A percentile compares a stretch with the other conserved stretches of the same genome.
These are phyloP conservation scores for Xestoiulus laeticollis DNA, from an alignment of 2,888 invertebrate species.

Conservation along the genomic window DNA sequence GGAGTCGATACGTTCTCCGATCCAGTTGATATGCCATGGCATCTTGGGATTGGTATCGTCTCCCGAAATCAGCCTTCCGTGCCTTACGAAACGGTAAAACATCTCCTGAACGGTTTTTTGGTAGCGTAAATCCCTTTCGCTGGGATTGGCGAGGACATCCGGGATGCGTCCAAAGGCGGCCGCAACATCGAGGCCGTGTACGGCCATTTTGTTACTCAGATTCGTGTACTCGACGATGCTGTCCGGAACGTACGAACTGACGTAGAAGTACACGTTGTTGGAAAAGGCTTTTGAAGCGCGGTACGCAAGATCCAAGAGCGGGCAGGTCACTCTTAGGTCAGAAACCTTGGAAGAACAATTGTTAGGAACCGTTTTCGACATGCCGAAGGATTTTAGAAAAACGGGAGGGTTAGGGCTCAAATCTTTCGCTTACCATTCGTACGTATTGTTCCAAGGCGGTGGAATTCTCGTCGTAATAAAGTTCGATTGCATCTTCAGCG, in stretches of 20 bases:
- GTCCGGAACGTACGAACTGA: conserved; percentile 72
- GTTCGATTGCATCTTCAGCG: conserved; percentile 55
- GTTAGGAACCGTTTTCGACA: neutral
- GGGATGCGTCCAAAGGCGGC: conserved; percentile 79
- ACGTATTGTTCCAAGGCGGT: conserved; percentile 56
- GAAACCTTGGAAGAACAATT: conserved; percentile 68
- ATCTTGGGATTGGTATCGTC: conserved; percentile 63
- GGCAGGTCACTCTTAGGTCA: conserved; percentile 81
- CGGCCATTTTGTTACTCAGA: conserved; percentile 54
- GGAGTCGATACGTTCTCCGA: conserved; percentile 58
- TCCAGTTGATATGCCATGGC: conserved; percentile 53
- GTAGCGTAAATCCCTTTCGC: conserved; percentile 77
- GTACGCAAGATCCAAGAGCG: conserved; percentile 74
- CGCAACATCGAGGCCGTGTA: conserved; percentile 62
- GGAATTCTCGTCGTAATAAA: conserved; percentile 56
- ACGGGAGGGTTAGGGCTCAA: neutral
- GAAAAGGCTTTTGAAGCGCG: conserved; percentile 54
- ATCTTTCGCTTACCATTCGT: conserved; percentile 56
- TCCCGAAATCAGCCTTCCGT: conserved; percentile 71
- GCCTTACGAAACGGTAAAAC: conserved; percentile 83
- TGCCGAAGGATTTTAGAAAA: neutral
- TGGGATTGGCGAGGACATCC: conserved; percentile 69
- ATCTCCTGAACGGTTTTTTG: conserved; percentile 81
- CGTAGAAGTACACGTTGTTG: conserved; percentile 74
- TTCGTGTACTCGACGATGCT: conserved; percentile 52